phyloP scores from a whole-genome alignment of 2,113 vertebrate genomes.

The Mesoclemmys tuberculata region DNA sequence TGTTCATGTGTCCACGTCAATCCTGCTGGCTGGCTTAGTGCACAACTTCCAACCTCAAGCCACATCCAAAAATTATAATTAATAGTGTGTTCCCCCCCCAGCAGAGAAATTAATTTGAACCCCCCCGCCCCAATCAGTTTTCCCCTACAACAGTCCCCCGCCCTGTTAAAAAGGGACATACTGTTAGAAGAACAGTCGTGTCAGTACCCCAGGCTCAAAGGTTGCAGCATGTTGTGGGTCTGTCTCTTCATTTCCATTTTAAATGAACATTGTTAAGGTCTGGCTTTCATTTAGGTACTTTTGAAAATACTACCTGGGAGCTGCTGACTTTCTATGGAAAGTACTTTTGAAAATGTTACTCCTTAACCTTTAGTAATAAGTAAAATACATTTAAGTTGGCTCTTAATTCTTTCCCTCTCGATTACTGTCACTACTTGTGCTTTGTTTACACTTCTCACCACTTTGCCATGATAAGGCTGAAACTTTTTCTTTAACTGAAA shows the following conservation, averaged over 20 bases:
- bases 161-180: neutral
- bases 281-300: no score
- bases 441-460: neutral
- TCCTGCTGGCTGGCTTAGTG: neutral
- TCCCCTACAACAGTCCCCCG: neutral
- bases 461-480: neutral
- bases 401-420: neutral
- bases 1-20: neutral
- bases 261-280: neutral
- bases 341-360: neutral
- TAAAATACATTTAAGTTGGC: accelerated
- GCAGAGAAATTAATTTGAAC: no score
- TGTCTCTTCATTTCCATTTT: neutral
- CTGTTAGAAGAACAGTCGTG: neutral
- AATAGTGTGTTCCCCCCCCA: neutral
- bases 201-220: neutral
- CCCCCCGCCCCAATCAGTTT: no score
- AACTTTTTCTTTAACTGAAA: neutral
- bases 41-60: neutral
- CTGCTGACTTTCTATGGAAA: no score
- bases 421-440: accelerated
- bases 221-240: neutral
- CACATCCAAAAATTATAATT: neutral
- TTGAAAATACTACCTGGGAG: no score
- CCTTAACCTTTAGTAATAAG: accelerated